phyloP scores from a whole-genome alignment of 30 jellyfish, hydroid and myxozoan genomes.

The Mastigias papua region DNA sequence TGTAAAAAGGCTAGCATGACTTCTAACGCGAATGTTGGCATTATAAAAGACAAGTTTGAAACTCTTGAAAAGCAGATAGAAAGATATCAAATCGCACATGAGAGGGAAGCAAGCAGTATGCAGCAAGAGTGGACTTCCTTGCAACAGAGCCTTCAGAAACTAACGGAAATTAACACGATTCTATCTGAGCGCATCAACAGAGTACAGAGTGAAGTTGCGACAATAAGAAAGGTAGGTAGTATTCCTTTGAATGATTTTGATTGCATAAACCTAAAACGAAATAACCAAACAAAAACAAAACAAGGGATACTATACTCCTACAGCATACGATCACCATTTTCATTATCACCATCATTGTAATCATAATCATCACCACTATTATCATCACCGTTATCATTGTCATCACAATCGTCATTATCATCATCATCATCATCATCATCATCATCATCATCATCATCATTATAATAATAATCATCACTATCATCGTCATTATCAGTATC shows the following conservation, averaged over 20 bases:
- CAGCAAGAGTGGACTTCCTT: background rate
- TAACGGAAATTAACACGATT: background rate
- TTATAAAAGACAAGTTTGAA: background rate
- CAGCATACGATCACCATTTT: background rate
- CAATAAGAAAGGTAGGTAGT: background rate
- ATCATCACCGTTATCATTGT: background rate
- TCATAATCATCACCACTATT: background rate
- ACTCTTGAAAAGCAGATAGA: background rate
- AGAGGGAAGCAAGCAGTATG: background rate
- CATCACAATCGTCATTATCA: background rate
- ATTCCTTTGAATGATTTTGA: background rate
- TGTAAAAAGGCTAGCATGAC: background rate
- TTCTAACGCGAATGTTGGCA: background rate
- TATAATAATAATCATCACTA: background rate
- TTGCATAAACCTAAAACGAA: too few species aligned
- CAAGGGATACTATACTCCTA: too few species aligned
- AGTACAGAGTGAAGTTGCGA: background rate
- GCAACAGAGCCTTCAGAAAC: background rate
- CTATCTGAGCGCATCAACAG: background rate
- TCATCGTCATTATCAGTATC: background rate
- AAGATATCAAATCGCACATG: background rate
- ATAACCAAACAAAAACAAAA: too few species aligned
- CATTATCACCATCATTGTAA: background rate
- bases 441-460: background rate
- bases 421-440: background rate